Evolutionary conservation across 2,113 vertebrate genomes (phyloP).

Genomic region (Columba livia): DNA sequence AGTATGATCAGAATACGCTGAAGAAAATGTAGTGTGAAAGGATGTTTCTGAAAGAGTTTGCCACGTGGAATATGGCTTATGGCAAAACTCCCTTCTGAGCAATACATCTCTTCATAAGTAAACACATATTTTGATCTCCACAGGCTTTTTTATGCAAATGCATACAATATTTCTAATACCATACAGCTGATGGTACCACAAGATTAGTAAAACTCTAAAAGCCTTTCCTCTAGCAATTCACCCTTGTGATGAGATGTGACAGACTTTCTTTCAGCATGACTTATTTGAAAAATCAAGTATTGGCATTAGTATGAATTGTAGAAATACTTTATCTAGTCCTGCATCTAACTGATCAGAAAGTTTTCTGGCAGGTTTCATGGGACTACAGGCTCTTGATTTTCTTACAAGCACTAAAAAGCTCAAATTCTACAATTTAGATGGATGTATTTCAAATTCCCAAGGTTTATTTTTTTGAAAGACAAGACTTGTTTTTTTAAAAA

Average conservation of each 20-base stretch:
- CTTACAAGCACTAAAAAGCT: not conserved
- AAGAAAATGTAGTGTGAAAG: not conserved
- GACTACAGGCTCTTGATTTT: not conserved
- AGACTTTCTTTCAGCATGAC: not conserved
- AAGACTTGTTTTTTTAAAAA: not conserved
- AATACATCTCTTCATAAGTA: not conserved
- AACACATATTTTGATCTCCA: conserved; percentile 17
- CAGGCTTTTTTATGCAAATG: not conserved
- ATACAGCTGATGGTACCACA: not conserved
- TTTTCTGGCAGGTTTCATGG: conserved; percentile 1
- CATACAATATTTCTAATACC: not conserved
- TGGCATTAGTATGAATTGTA: not conserved
- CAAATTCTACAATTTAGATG: not conserved
- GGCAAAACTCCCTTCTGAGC: not conserved
- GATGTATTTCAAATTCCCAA: not conserved
- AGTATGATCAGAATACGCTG: not conserved
- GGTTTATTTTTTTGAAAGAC: not conserved
- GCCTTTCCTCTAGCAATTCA: conserved; percentile 16
- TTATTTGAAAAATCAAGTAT: conserved; percentile 5
- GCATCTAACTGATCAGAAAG: not conserved
- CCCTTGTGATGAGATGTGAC: not conserved
- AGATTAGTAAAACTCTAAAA: conserved; percentile 24
- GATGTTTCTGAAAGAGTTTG: not conserved
- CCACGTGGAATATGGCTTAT: not conserved
- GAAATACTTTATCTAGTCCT: not conserved